phyloP scores from a whole-genome alignment of 2,888 invertebrate species.

The Caenorhabditis panamensis region DNA sequence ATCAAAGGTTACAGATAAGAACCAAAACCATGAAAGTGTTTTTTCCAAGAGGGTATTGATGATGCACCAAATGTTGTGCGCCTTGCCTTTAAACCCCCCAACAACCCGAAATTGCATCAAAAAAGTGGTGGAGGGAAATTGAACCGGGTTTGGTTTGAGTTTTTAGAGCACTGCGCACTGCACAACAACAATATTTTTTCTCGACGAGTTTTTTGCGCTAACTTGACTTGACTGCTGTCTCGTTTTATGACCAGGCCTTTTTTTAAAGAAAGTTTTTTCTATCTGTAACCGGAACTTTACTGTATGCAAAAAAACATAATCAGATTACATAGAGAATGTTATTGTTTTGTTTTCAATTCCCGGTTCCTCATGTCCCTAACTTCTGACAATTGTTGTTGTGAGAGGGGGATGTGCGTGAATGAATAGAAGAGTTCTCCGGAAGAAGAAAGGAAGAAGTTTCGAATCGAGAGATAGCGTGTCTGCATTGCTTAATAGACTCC shows the following conservation, averaged over 20 bases:
- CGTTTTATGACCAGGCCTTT: no score
- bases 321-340: background rate
- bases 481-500: conserved; percentile 59
- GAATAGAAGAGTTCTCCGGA: conserved; percentile 45
- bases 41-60: background rate
- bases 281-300: no score
- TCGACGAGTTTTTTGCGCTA: background rate
- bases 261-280: no score
- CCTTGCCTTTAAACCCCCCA: no score
- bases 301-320: background rate
- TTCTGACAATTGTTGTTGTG: no score
- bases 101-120: conserved; percentile 4
- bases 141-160: background rate
- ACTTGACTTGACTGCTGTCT: no score
- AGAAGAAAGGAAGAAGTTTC: conserved; percentile 22
- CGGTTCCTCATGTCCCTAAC: no score
- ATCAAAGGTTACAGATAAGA: no score
- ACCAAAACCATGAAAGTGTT: no score
- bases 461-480: conserved; percentile 50
- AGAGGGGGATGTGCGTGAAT: conserved; percentile 11
- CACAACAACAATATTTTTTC: conserved; percentile 23
- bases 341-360: background rate
- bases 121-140: background rate
- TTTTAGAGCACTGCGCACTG: conserved; percentile 4
- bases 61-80: background rate